Conservation (phyloP, 64 coral and sea anemone species). For the Pocillopora damicornis region DNA sequence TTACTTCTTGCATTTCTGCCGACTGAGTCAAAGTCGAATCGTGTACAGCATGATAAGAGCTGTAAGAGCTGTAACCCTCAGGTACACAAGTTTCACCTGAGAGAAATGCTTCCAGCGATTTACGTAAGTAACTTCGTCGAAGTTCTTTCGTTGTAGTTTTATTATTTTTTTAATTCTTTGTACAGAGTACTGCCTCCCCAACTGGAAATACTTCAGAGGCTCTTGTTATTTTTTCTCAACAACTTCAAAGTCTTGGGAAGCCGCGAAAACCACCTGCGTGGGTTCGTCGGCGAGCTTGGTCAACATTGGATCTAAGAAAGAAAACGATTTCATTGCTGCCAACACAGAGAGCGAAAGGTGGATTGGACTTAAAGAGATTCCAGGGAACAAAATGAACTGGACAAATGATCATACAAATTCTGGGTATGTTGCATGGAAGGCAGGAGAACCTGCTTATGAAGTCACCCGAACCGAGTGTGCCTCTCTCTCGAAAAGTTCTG, state of each 20-base stretch:
- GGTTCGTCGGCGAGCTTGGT: neutral
- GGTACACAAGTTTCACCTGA: too few species aligned
- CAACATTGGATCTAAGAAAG: slow-evolving; percentile 1
- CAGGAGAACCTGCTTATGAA: neutral
- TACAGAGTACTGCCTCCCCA: neutral
- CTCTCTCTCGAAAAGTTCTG: neutral
- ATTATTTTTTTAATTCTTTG: too few species aligned
- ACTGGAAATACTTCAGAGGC: neutral
- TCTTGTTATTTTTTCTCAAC: slow-evolving; percentile 17
- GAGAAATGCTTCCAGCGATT: too few species aligned
- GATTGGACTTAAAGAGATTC: slow-evolving; percentile 9
- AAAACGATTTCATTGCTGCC: neutral
- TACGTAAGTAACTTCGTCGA: neutral
- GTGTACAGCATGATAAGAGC: too few species aligned
- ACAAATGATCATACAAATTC: neutral
- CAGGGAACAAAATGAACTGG: slow-evolving; percentile 4
- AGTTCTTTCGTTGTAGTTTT: neutral
- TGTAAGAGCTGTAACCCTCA: too few species aligned
- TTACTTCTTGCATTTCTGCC: too few species aligned
- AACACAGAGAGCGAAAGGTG: neutral
- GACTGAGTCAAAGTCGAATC: too few species aligned
- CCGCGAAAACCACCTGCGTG: neutral
- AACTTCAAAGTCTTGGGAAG: neutral
- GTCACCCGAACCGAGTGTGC: neutral
- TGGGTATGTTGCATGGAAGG: neutral